Base-by-base conservation (phyloP, 2,888 invertebrate species). In the Luffia ferchaultella region DNA sequence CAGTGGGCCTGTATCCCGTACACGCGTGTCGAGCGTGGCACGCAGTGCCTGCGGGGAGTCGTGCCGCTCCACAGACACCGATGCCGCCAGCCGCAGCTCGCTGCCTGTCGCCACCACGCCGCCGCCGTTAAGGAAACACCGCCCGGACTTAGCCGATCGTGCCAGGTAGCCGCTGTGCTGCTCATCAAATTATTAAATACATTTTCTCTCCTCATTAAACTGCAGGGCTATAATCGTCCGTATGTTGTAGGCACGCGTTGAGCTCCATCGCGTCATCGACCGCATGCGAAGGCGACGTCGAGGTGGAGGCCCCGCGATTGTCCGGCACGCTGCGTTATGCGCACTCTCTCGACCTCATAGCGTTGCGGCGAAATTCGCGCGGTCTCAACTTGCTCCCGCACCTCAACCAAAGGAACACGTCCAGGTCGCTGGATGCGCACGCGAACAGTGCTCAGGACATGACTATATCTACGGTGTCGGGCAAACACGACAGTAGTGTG, bases 261-360 rank as follows among this genome's bases (percentile, higher is more conserved):
- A 89, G 89, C 49, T 89, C 89, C 51, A 90, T 90, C 51, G 89
- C 89, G 16, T 89, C 89, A 45, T 89, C 89, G 53, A 85, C 86
- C 52, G 88, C 87, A 57, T 87, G 87, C 62, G 67, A 67, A 55
- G 67, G 58, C 52, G 59, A 55, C 53, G 61, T 52, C 50, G 60
- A 49, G 54, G 55, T 43, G 49, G 55, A 48, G 56, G 49, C 41
- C 58, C 51, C 47, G 41, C 51, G 50, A 30, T 48, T 43, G 53
- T 46, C 41, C 1, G 46, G 49, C 51, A 67, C 61, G 45, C 74
- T 87, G 50, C 56, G 64, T 40, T 61, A 53, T 48, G 54, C 58
- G 0, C 55, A 53, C 18, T 59, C 59, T 5, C 51, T 59, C 2
- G 58, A 58, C 49, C n/a, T 58, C 40, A 48, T 66, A 54, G 1